These are phyloP conservation scores for Platichthys stellatus DNA, from an alignment of 2,113 vertebrate genomes.

Conservation along the genomic window DNA sequence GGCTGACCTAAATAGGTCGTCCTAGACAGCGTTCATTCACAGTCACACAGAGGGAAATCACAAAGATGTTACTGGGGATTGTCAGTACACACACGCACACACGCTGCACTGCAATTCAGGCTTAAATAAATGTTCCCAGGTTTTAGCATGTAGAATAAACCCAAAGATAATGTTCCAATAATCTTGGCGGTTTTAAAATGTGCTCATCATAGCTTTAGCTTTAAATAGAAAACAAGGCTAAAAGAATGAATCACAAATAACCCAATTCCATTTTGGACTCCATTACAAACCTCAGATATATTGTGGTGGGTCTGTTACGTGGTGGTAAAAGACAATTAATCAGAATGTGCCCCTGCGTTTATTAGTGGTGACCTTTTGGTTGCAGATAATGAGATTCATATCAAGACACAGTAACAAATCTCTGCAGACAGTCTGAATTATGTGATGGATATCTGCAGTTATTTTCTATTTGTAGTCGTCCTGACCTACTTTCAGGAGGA, in stretches of 20 bases:
- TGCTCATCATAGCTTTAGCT: neutral
- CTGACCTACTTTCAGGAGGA: constrained; percentile 46
- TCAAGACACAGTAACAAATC: constrained; percentile 3
- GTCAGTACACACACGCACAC: neutral
- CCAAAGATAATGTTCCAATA: neutral
- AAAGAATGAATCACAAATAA: neutral
- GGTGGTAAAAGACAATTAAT: constrained; percentile 6
- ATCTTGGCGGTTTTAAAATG: neutral
- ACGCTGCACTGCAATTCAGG: constrained; percentile 2
- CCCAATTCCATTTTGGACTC: neutral
- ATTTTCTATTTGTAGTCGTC: constrained; percentile 44
- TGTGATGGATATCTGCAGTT: constrained; percentile 17
- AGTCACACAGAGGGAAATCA: constrained; percentile 26
- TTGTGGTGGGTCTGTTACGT: neutral
- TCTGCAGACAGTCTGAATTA: neutral
- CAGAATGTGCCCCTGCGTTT: neutral
- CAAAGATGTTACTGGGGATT: constrained; percentile 7
- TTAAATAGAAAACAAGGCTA: neutral
- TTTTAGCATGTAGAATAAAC: neutral
- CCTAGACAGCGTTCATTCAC: constrained; percentile 50
- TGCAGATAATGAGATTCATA: constrained; percentile 3
- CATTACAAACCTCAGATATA: neutral
- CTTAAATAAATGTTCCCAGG: neutral
- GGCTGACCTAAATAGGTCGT: constrained; percentile 63
- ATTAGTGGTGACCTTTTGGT: neutral